These are phyloP conservation scores for Bombus polaris DNA, from an alignment of 1,140 invertebrate genomes.

Conservation along the genomic window DNA sequence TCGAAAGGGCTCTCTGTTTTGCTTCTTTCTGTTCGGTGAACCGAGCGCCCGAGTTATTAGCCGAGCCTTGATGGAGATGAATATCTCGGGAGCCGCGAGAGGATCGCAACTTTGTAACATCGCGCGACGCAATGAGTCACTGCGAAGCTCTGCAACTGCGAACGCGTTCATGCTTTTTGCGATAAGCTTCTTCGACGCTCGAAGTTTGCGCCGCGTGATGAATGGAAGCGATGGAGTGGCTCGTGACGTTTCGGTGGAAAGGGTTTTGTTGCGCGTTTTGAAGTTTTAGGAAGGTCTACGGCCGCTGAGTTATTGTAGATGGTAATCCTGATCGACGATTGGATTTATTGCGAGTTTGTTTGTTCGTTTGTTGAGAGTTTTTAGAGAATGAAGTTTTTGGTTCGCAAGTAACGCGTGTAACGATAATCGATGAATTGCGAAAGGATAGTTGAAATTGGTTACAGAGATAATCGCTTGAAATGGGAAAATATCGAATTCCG, in stretches of 20 bases:
- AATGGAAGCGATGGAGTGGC: not conserved
- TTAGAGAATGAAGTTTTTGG: not conserved
- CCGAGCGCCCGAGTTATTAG: constrained; percentile 39
- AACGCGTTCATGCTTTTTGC: constrained; percentile 12
- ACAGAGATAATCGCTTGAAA: too few species aligned
- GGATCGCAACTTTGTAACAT: constrained; percentile 35
- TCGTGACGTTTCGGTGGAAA: not conserved
- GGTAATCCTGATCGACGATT: not conserved
- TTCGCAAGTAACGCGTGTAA: not conserved
- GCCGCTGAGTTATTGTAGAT: not conserved
- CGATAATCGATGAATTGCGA: not conserved
- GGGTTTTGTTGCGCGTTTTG: not conserved
- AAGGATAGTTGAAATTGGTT: not conserved
- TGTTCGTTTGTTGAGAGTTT: not conserved
- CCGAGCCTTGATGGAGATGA: constrained; percentile 47
- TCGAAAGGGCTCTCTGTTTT: not conserved
- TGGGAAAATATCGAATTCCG: too few species aligned
- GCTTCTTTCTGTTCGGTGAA: constrained; percentile 44
- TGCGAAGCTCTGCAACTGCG: not conserved
- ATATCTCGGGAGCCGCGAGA: constrained; percentile 28
- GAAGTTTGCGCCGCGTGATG: not conserved
- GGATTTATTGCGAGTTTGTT: not conserved
- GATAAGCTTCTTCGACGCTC: not conserved
- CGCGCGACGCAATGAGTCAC: constrained; percentile 8
- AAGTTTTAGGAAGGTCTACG: not conserved